Percentiles rank a stretch among this genome's conserved stretches.
Evolutionary conservation across 1,140 invertebrate species (phyloP).

Genomic region (Zaprionus ghesquierei): DNA sequence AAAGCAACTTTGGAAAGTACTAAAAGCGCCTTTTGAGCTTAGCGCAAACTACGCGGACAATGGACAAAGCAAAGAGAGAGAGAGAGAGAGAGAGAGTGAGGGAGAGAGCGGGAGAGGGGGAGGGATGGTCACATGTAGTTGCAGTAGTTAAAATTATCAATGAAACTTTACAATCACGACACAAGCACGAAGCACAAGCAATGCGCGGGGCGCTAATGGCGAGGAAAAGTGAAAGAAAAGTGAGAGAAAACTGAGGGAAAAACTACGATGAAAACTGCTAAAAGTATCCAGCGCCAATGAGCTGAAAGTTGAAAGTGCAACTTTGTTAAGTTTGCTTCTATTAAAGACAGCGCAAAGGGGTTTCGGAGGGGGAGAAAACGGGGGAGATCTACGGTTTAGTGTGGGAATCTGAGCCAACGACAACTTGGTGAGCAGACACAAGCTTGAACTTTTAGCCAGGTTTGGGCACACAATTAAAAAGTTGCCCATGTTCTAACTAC

Average conservation of each 20-base stretch:
- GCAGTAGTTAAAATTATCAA: conserved; percentile 77
- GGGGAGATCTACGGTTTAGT: too few relatives aligned
- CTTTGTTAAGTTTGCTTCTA: conserved; percentile 69
- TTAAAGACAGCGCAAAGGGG: conserved; percentile 44
- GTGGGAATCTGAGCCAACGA: neutral
- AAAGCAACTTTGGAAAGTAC: conserved; percentile 56
- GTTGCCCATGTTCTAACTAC: neutral
- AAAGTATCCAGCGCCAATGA: conserved; percentile 50
- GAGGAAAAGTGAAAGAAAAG: neutral
- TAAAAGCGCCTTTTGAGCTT: conserved; percentile 64
- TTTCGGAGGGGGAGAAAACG: neutral
- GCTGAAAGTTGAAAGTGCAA: conserved; percentile 49
- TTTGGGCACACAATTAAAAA: conserved; percentile 40
- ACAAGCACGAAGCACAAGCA: neutral
- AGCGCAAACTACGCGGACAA: conserved; percentile 14
- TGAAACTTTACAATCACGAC: conserved; percentile 75
- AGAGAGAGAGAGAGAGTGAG: neutral
- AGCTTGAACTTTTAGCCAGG: conserved; percentile 31
- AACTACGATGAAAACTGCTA: conserved; percentile 24
- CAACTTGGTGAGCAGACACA: conserved; percentile 1
- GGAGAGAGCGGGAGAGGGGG: neutral
- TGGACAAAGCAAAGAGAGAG: neutral
- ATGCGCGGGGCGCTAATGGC: neutral
- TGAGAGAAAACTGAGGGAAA: neutral
- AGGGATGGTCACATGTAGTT: conserved; percentile 43